Percentiles rank a stretch among this genome's conserved stretches.
These are phyloP conservation scores for Perccottus glenii DNA, from an alignment of 2,113 vertebrate species.

Conservation along the genomic window DNA sequence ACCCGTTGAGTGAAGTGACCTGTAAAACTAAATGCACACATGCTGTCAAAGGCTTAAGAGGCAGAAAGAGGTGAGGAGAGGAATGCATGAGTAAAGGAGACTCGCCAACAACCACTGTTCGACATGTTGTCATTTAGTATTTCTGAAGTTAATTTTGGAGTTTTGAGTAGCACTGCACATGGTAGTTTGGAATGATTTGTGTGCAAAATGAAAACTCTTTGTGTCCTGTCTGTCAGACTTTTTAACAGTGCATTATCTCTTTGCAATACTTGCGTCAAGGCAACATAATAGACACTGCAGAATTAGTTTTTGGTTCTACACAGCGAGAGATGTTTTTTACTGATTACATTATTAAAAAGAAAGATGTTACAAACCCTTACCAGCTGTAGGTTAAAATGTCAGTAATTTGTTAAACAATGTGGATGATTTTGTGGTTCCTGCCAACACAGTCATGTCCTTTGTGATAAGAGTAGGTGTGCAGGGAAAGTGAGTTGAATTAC, in stretches of 20 bases:
- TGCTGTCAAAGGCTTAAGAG: conserved; percentile 33
- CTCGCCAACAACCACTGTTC: rapidly evolving
- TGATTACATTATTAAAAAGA: background rate
- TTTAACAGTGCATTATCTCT: too few species aligned
- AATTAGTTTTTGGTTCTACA: too few species aligned
- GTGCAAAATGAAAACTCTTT: too few species aligned
- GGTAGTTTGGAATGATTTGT: too few species aligned
- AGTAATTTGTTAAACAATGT: conserved; percentile 10
- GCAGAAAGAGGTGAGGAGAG: conserved; percentile 6
- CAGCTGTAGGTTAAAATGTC: background rate
- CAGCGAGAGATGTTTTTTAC: background rate
- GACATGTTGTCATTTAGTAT: background rate
- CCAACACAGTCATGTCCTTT: background rate
- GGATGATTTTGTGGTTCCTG: background rate
- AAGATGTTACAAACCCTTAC: background rate
- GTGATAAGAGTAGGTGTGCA: conserved; percentile 1
- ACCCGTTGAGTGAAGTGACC: conserved; percentile 33
- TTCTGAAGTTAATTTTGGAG: background rate
- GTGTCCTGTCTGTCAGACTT: too few species aligned
- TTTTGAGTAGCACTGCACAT: background rate
- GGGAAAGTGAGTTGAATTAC: conserved; percentile 15
- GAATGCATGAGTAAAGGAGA: conserved; percentile 20
- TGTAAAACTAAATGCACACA: conserved; percentile 35
- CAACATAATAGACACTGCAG: too few species aligned
- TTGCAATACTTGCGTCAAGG: too few species aligned